A percentile compares a stretch with the other conserved stretches of the same genome.
Evolutionary conservation across 2,888 invertebrate species (phyloP).

Genomic region (Diploptera punctata): DNA sequence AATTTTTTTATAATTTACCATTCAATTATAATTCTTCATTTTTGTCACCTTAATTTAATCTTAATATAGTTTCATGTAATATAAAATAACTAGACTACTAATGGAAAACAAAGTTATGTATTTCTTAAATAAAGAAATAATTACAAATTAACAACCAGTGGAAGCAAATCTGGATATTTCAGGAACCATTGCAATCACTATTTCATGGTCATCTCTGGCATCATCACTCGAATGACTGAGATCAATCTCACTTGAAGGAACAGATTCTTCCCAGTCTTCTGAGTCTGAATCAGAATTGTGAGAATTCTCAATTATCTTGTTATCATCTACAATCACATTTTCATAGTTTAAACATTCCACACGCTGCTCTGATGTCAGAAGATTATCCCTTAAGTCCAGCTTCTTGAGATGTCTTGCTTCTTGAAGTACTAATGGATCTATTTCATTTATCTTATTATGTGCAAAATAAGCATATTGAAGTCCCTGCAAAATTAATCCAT

Average conservation of each 20-base stretch:
- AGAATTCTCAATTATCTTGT: not conserved
- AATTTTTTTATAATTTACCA: no score
- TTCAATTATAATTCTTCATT: no score
- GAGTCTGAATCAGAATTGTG: constrained; percentile 53
- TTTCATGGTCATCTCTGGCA: constrained; percentile 63
- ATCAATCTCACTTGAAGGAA: constrained; percentile 66
- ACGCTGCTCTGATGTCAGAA: constrained; percentile 45
- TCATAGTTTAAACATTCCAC: not conserved
- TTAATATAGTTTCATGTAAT: no score
- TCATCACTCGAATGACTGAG: constrained; percentile 65
- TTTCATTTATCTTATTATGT: constrained; percentile 49
- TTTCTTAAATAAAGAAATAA: no score
- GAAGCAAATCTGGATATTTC: constrained; percentile 65
- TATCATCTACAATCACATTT: not conserved
- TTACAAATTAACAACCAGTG: constrained; percentile 50
- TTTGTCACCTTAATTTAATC: no score
- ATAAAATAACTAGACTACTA: no score
- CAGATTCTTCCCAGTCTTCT: constrained; percentile 66
- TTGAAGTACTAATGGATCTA: constrained; percentile 48
- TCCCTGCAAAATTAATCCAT: constrained; percentile 22
- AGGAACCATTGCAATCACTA: constrained; percentile 64
- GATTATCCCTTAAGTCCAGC: constrained; percentile 62
- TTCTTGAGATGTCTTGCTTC: constrained; percentile 53
- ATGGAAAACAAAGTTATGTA: no score
- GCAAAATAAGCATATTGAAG: constrained; percentile 35